These are phyloP conservation scores for Microplitis demolitor DNA, from an alignment of 1,140 invertebrate species.

Conservation along the genomic window DNA sequence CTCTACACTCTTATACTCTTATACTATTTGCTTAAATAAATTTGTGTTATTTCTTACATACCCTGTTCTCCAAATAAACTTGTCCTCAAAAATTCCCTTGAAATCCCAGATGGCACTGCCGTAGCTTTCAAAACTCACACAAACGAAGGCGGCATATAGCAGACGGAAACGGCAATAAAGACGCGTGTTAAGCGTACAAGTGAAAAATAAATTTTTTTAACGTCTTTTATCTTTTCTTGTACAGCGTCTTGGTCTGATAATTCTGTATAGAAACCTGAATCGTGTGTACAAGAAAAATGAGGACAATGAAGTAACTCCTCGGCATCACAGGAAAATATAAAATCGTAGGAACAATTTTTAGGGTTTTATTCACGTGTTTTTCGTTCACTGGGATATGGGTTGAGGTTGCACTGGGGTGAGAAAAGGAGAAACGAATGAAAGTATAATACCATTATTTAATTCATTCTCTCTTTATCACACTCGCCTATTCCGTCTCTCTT, in stretches of 20 bases:
- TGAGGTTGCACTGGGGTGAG: no score
- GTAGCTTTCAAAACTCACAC: no score
- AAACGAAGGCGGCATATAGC: no score
- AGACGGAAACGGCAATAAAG: no score
- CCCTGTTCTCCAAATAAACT: no score
- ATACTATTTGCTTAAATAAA: no score
- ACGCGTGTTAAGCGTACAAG: background rate
- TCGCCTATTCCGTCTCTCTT: no score
- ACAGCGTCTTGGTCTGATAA: background rate
- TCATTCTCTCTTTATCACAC: slow-evolving; percentile 1
- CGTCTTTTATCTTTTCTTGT: background rate
- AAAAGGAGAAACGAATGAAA: no score
- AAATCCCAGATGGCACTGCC: no score
- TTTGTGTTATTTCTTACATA: no score
- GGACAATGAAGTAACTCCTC: slow-evolving; percentile 60
- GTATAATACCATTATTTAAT: background rate
- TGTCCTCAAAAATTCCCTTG: no score
- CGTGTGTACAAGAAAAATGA: slow-evolving; percentile 53
- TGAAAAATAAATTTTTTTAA: background rate
- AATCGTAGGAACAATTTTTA: slow-evolving; percentile 43
- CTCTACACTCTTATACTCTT: no score
- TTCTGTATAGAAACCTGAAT: background rate
- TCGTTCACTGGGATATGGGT: background rate
- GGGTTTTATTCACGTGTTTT: background rate
- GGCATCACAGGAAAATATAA: slow-evolving; percentile 61